Conservation (phyloP, 2,113 vertebrate species). For the Pygathrix nemaeus region DNA sequence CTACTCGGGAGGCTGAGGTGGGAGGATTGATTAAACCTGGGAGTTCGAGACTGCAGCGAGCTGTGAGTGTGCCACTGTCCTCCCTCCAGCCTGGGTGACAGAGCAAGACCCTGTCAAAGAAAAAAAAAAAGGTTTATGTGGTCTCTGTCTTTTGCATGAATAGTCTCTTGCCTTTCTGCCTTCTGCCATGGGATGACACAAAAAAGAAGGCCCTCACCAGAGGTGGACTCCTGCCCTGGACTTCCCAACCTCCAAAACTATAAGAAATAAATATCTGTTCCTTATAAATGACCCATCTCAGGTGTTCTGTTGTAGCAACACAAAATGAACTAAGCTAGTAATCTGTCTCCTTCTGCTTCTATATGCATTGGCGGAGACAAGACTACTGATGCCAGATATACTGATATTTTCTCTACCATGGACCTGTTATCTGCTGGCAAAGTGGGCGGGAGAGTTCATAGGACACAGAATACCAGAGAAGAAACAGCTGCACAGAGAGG, state of each 20-base stretch:
- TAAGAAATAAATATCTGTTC: background rate
- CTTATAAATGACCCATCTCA: background rate
- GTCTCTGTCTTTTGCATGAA: background rate
- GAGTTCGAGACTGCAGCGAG: too few species aligned
- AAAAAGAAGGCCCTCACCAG: background rate
- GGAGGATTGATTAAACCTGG: too few species aligned
- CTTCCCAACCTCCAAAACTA: background rate
- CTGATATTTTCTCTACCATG: background rate
- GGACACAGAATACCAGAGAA: background rate
- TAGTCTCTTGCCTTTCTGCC: background rate
- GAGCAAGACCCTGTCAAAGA: too few species aligned
- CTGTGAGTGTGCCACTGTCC: too few species aligned
- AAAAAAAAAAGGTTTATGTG: background rate
- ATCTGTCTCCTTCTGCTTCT: slow-evolving; percentile 30
- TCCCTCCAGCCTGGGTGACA: too few species aligned
- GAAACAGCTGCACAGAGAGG: background rate
- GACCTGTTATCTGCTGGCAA: background rate
- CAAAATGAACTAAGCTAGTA: background rate
- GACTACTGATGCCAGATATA: background rate
- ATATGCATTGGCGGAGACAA: background rate
- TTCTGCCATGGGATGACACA: background rate
- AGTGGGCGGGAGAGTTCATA: background rate
- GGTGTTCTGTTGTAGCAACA: background rate
- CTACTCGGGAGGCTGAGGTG: too few species aligned
- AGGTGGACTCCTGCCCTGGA: background rate